These are phyloP conservation scores for Scaptodrosophila lebanonensis DNA, from an alignment of 1,140 invertebrate species.

Conservation along the genomic window DNA sequence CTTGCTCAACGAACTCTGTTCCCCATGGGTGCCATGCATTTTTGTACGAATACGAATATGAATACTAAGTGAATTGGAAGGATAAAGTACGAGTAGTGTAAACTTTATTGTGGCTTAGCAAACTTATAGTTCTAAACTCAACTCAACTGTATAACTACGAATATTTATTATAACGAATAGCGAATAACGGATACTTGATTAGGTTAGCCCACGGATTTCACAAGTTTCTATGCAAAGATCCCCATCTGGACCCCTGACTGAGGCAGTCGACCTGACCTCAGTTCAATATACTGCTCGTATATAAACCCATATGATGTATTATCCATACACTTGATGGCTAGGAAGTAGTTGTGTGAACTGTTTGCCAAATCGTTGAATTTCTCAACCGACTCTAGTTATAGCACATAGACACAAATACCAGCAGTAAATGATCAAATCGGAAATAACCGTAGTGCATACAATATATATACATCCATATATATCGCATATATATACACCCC, in stretches of 20 bases:
- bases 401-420: slow-evolving; percentile 28
- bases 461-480: slow-evolving; percentile 20
- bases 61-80: slow-evolving; percentile 25
- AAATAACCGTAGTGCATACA: slow-evolving; percentile 14
- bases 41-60: slow-evolving; percentile 51
- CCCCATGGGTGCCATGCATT: slow-evolving; percentile 72
- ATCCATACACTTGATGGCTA: not conserved
- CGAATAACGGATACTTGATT: not conserved
- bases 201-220: slow-evolving; percentile 10
- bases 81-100: too few relatives aligned
- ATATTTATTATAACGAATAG: slow-evolving; percentile 35
- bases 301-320: too few relatives aligned
- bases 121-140: slow-evolving; percentile 75
- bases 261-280: not conserved
- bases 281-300: slow-evolving; percentile 6
- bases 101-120: slow-evolving; percentile 68
- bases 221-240: slow-evolving; percentile 18
- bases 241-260: not conserved
- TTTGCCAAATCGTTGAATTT: slow-evolving; percentile 71
- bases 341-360: slow-evolving; percentile 51
- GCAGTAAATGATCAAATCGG: slow-evolving; percentile 34
- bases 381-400: slow-evolving; percentile 63
- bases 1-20: slow-evolving; percentile 70
- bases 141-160: slow-evolving; percentile 50
- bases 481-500: slow-evolving; percentile 25